Conservation (phyloP, 35 echinoderm and acorn worm genomes). For the Anneissia japonica region DNA sequence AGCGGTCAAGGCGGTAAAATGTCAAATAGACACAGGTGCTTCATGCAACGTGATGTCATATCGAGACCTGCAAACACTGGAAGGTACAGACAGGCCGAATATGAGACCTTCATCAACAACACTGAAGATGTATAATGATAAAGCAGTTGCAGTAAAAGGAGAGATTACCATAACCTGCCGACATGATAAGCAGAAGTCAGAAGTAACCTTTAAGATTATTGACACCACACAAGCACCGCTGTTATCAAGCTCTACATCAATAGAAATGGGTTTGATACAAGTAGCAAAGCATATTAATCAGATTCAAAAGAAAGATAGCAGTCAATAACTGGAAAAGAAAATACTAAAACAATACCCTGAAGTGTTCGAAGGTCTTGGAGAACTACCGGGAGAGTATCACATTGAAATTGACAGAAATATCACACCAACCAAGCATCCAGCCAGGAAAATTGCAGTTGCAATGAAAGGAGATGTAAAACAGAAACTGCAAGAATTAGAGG, state of each 20-base stretch:
- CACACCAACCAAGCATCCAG: constrained; percentile 22
- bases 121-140: neutral
- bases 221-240: neutral
- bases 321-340: neutral
- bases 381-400: constrained; percentile 4
- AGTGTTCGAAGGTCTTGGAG: constrained; percentile 25
- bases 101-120: neutral
- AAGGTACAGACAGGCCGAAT: neutral
- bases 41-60: constrained; percentile 25
- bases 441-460: constrained; percentile 21
- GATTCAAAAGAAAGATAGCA: neutral
- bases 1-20: neutral
- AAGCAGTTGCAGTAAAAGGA: neutral
- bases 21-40: constrained; percentile 22
- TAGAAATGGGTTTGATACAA: constrained; percentile 8
- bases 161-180: neutral
- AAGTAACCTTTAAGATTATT: neutral
- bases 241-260: neutral
- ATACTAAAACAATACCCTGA: constrained; percentile 21
- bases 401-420: constrained; percentile 20
- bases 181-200: neutral
- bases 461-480: constrained; percentile 31
- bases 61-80: neutral
- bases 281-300: neutral
- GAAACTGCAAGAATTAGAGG: constrained; percentile 24